A percentile compares a stretch with the other conserved stretches of the same genome.
These are phyloP conservation scores for Cygnus atratus DNA, from an alignment of 2,113 vertebrate species.

Conservation along the genomic window DNA sequence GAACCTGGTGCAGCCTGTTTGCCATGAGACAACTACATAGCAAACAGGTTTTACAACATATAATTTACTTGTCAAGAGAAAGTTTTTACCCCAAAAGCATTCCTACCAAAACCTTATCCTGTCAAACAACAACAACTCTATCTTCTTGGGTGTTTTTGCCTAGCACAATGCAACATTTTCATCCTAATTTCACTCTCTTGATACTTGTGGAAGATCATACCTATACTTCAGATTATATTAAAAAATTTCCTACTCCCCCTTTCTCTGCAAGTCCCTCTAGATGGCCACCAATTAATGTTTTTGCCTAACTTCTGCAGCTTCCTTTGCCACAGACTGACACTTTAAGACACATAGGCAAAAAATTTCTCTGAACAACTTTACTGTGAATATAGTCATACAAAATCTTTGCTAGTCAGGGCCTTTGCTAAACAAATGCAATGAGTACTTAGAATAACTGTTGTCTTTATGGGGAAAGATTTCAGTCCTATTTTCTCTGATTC, in stretches of 20 bases:
- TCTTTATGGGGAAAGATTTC: background rate
- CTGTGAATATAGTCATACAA: background rate
- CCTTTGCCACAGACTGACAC: background rate
- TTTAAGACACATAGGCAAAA: background rate
- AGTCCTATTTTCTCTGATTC: background rate
- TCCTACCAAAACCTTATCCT: background rate
- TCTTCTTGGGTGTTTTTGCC: background rate
- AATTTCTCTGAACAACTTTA: background rate
- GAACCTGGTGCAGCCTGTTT: background rate
- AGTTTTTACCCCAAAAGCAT: background rate
- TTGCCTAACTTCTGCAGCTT: background rate
- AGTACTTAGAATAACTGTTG: background rate
- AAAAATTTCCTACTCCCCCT: background rate
- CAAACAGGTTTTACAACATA: background rate
- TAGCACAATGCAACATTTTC: background rate
- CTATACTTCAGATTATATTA: background rate
- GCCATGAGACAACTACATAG: background rate
- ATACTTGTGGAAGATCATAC: background rate
- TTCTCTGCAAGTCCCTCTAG: background rate
- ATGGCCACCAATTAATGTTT: background rate
- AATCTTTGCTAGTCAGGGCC: background rate
- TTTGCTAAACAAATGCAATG: background rate
- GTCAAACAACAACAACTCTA: background rate
- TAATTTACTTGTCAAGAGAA: background rate
- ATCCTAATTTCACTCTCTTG: background rate